A percentile compares a stretch with the other conserved stretches of the same genome.
Conservation (phyloP, 2,888 invertebrate species). For the Lordiphosa fenestrarum region DNA sequence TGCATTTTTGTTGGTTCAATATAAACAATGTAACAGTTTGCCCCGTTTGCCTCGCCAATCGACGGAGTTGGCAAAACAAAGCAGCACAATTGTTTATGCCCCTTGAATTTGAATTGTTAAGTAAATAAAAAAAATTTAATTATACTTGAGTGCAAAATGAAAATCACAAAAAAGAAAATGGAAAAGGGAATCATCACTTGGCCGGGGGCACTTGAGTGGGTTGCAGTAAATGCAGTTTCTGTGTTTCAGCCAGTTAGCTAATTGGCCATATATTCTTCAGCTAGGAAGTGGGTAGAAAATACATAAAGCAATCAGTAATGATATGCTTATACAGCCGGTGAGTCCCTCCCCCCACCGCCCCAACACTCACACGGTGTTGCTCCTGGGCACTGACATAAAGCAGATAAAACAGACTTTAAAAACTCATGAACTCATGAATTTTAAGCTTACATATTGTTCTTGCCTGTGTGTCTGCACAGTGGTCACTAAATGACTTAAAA, state of each 20-base stretch:
- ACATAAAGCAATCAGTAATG: too few relatives aligned
- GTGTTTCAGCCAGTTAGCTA: too few relatives aligned
- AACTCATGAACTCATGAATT: constrained; percentile 43
- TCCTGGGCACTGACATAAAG: constrained; percentile 15
- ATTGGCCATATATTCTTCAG: not conserved
- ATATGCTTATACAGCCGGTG: too few relatives aligned
- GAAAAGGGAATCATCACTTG: not conserved
- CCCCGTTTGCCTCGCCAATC: constrained; percentile 13
- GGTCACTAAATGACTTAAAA: constrained; percentile 8
- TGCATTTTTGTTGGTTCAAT: constrained; percentile 43
- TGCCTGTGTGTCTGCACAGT: constrained; percentile 7
- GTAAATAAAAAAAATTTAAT: constrained; percentile 58
- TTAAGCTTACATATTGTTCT: constrained; percentile 18
- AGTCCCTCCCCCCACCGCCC: constrained; percentile 1
- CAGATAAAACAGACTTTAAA: constrained; percentile 41
- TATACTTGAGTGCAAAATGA: constrained; percentile 46
- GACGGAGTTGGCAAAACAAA: constrained; percentile 25
- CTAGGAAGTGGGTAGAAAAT: too few relatives aligned
- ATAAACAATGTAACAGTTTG: constrained; percentile 56
- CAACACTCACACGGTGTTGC: not conserved
- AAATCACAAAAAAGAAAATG: constrained; percentile 10
- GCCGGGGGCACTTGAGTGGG: not conserved
- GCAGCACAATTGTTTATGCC: constrained; percentile 28
- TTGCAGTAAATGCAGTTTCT: constrained; percentile 30
- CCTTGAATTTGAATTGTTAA: constrained; percentile 44